Percentiles rank a stretch among this genome's conserved stretches.
phyloP scores from a whole-genome alignment of 1,140 invertebrate genomes.

The Rhopalosiphum maidis region DNA sequence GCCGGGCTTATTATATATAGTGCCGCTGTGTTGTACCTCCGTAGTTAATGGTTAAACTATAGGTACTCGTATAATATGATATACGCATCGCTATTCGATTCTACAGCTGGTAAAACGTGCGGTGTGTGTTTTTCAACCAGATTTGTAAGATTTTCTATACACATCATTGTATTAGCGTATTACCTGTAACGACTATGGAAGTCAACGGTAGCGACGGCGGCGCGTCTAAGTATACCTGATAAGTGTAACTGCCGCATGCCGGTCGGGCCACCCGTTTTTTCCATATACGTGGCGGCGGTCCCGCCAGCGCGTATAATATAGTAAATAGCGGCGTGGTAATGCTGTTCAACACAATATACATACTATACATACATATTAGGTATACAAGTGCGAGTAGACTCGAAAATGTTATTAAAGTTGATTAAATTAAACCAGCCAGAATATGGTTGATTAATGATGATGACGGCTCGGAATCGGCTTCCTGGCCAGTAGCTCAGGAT shows the following conservation, averaged over 20 bases:
- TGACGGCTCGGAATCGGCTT: slow-evolving; percentile 56
- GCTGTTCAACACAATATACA: neutral
- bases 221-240: neutral
- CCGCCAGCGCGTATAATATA: neutral
- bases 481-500: slow-evolving; percentile 56
- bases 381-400: neutral
- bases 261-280: neutral
- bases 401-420: slow-evolving; percentile 48
- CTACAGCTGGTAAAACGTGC: neutral
- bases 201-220: neutral
- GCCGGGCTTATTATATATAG: neutral
- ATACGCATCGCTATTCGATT: neutral
- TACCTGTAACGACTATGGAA: neutral
- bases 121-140: neutral
- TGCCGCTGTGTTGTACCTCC: neutral
- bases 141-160: neutral
- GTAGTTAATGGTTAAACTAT: neutral
- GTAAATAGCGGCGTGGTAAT: neutral
- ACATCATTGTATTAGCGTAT: neutral
- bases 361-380: neutral
- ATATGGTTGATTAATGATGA: slow-evolving; percentile 57
- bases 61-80: neutral
- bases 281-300: neutral
- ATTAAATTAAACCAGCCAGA: slow-evolving; percentile 48
- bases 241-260: neutral